phyloP scores from a whole-genome alignment of 1,140 invertebrate genomes.

The Drosophila burlai region DNA sequence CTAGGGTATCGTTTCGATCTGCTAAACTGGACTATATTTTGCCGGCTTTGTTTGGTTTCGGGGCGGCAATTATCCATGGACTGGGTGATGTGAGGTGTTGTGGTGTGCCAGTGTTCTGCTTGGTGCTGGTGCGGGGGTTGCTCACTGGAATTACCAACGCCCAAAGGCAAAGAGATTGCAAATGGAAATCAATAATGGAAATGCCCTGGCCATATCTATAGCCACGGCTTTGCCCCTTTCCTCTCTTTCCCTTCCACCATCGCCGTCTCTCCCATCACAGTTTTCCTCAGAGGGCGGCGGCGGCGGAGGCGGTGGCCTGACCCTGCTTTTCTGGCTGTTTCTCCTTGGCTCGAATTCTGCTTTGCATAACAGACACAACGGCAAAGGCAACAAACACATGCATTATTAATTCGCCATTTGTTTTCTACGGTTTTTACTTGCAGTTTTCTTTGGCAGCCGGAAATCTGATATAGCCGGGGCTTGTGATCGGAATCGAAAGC shows the following conservation, averaged over 20 bases:
- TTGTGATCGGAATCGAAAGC: conserved; percentile 9
- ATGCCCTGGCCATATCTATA: conserved; percentile 43
- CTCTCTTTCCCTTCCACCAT: neutral
- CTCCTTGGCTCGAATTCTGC: conserved; percentile 29
- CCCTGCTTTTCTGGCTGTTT: conserved; percentile 10
- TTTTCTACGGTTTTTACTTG: conserved; percentile 19
- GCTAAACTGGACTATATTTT: conserved; percentile 9
- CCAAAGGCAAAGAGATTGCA: conserved; percentile 38
- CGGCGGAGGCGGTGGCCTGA: neutral
- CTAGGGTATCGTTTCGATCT: neutral
- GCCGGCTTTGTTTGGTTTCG: conserved; percentile 26
- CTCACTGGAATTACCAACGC: conserved; percentile 43
- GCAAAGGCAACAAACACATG: conserved; percentile 26
- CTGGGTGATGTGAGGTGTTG: conserved; percentile 1
- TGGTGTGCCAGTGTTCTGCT: conserved; percentile 9
- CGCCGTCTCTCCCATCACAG: neutral
- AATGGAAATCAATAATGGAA: conserved; percentile 77
- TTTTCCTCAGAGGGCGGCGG: neutral
- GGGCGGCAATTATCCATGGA: conserved; percentile 40
- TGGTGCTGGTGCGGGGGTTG: conserved; percentile 14
- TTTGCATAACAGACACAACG: conserved; percentile 38
- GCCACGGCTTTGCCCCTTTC: conserved; percentile 4
- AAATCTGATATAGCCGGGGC: conserved; percentile 51
- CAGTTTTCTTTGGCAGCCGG: conserved; percentile 39
- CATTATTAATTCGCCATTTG: conserved; percentile 38